These are phyloP conservation scores for Onthophagus taurus DNA, from an alignment of 1,140 invertebrate species.

Conservation along the genomic window DNA sequence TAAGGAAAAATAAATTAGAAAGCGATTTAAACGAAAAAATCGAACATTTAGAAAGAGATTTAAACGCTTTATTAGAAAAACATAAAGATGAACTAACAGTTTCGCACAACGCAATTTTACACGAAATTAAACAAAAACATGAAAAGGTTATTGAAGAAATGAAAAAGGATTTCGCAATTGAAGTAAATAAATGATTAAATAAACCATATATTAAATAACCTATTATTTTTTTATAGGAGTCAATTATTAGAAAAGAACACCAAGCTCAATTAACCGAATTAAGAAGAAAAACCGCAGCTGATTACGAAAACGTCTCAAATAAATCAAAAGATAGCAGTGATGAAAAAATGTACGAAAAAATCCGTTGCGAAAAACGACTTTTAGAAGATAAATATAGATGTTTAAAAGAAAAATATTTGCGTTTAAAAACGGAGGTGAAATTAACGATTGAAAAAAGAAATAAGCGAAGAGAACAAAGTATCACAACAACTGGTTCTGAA, in stretches of 20 bases:
- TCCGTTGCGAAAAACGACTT: constrained; percentile 60
- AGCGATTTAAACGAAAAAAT: constrained; percentile 32
- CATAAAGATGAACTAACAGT: constrained; percentile 39
- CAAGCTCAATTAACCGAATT: constrained; percentile 52
- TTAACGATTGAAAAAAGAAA: constrained; percentile 50
- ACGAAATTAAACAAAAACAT: constrained; percentile 43
- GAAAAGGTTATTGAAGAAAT: constrained; percentile 44
- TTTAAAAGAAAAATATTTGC: constrained; percentile 69
- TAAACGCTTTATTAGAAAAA: constrained; percentile 37
- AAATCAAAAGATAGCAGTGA: constrained; percentile 39
- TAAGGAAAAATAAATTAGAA: constrained; percentile 39
- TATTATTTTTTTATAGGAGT: constrained; percentile 37
- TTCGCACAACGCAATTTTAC: constrained; percentile 41
- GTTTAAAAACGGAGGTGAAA: constrained; percentile 69
- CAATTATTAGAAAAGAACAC: constrained; percentile 51
- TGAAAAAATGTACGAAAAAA: constrained; percentile 50
- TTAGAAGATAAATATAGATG: constrained; percentile 69
- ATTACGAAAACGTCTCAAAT: constrained; percentile 47
- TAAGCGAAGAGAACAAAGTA: constrained; percentile 49
- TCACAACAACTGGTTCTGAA: constrained; percentile 53
- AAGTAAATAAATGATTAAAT: constrained; percentile 34
- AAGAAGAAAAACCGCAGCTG: constrained; percentile 49
- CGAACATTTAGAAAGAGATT: constrained; percentile 37
- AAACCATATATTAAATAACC: neutral
- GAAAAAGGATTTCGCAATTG: constrained; percentile 49